These are phyloP conservation scores for Clarias gariepinus DNA, from an alignment of 2,113 vertebrate genomes.

Conservation along the genomic window DNA sequence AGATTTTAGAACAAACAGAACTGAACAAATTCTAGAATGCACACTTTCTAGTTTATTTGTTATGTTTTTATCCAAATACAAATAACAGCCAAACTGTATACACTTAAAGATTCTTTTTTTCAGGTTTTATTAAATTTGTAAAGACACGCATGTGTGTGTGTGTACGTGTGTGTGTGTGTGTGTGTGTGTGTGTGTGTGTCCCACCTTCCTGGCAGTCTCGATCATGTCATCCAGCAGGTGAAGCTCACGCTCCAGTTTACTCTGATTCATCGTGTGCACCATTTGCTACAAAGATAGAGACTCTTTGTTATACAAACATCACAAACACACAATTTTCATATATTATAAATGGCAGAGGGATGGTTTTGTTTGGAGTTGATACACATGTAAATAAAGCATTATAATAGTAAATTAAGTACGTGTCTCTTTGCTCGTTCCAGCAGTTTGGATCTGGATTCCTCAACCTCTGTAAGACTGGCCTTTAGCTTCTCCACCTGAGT, in stretches of 20 bases:
- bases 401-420: slow-evolving; percentile 46
- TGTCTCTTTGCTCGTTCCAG: slow-evolving; percentile 75
- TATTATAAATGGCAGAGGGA: too few relatives aligned
- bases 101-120: too few relatives aligned
- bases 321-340: background rate
- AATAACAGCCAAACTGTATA: too few relatives aligned
- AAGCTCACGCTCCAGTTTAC: slow-evolving; percentile 78
- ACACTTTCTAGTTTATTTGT: too few relatives aligned
- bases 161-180: slow-evolving; percentile 8
- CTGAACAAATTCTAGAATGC: too few relatives aligned
- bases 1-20: too few relatives aligned
- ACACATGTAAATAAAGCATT: background rate
- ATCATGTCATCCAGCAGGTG: slow-evolving; percentile 78
- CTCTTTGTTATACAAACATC: background rate
- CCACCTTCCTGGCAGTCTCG: slow-evolving; percentile 79
- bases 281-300: slow-evolving; percentile 69
- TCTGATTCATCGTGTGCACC: slow-evolving; percentile 78
- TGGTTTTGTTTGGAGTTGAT: background rate
- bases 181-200: slow-evolving; percentile 17
- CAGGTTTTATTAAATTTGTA: too few relatives aligned
- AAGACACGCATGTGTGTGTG: too few relatives aligned
- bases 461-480: slow-evolving; percentile 60
- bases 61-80: too few relatives aligned
- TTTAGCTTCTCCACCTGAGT: slow-evolving; percentile 72
- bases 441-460: slow-evolving; percentile 65